phyloP scores from a whole-genome alignment of 2,888 invertebrate species.

The Mactromeris polynyma region DNA sequence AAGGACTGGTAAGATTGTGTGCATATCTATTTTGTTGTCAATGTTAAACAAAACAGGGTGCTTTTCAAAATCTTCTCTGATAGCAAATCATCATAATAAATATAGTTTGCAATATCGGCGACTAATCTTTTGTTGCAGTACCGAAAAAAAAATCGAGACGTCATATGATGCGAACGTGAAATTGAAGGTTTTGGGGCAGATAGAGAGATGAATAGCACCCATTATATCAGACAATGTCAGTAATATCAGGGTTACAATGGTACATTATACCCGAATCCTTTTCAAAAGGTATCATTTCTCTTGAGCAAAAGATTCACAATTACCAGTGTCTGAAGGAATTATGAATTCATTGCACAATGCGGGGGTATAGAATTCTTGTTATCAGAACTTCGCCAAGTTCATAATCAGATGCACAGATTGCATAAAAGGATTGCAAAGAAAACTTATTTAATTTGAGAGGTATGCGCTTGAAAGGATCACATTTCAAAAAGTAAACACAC shows the following conservation, averaged over 20 bases:
- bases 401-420: constrained; percentile 42
- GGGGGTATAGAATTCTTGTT: constrained; percentile 8
- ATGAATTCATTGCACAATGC: constrained; percentile 52
- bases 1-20: background rate
- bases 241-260: constrained; percentile 54
- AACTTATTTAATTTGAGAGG: constrained; percentile 50
- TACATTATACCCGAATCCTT: constrained; percentile 40
- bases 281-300: constrained; percentile 54
- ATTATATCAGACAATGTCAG: constrained; percentile 50
- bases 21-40: background rate
- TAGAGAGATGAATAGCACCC: constrained; percentile 28
- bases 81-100: constrained; percentile 20
- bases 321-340: constrained; percentile 39
- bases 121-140: constrained; percentile 22
- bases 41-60: background rate
- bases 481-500: constrained; percentile 46
- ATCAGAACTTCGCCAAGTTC: constrained; percentile 26
- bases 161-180: constrained; percentile 39
- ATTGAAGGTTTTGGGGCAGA: constrained; percentile 47
- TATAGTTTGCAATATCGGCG: background rate
- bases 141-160: constrained; percentile 17
- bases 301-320: constrained; percentile 40
- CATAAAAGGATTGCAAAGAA: constrained; percentile 47
- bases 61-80: constrained; percentile 8
- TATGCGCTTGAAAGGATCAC: constrained; percentile 31